A percentile compares a stretch with the other conserved stretches of the same genome.
Evolutionary conservation across 2,113 vertebrate species (phyloP).

Genomic region (crab-eating macaque (Macaca fascicularis)): T2T-MFA8v1.1 NC_088377.1:129419501-129420000

Average conservation of each 20-base stretch:
- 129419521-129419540: not conserved
- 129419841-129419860: not conserved
- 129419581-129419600: not conserved
- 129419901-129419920: not conserved
- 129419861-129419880: not conserved
- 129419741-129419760: not conserved
- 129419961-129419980: not conserved
- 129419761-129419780: not conserved
- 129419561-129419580: not conserved
- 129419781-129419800: not conserved
- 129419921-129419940: not conserved
- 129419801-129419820: not conserved
- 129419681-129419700: not conserved
- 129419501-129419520: not conserved
- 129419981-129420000: not conserved
- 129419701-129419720: not conserved
- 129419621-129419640: constrained; percentile 22
- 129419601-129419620: not conserved
- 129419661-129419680: not conserved
- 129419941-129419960: not conserved
- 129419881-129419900: not conserved
- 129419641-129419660: constrained; percentile 62
- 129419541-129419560: not conserved
- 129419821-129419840: not conserved
- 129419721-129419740: not conserved